Conservation (phyloP, 2,113 vertebrate species). For the Microcebus lehilahytsara region DNA sequence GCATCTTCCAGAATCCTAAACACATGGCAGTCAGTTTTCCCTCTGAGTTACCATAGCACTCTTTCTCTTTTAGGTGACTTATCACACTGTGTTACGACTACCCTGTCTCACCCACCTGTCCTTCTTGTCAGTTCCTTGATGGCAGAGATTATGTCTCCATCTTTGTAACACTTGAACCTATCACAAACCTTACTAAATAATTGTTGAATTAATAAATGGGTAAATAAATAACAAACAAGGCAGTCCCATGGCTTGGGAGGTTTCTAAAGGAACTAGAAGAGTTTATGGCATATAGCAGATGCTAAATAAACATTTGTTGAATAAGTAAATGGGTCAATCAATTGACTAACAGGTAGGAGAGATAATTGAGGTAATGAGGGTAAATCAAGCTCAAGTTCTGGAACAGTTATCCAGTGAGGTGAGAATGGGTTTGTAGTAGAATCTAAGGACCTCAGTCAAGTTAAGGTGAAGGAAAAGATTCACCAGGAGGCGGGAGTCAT, state of each 20-base stretch:
- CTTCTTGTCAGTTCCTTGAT: neutral
- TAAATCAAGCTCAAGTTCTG: neutral
- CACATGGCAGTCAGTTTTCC: accelerated
- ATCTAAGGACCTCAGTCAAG: neutral
- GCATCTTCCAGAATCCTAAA: accelerated
- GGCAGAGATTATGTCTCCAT: neutral
- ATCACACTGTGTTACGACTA: no score
- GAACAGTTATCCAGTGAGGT: neutral
- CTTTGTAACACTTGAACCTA: neutral
- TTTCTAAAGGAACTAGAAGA: neutral
- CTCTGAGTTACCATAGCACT: accelerated
- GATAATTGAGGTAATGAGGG: neutral
- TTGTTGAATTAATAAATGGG: neutral
- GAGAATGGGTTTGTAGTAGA: neutral
- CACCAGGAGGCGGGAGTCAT: no score
- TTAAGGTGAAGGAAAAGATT: neutral
- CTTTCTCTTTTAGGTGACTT: neutral
- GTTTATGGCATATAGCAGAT: neutral
- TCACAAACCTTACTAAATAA: neutral
- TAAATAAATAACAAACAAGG: neutral
- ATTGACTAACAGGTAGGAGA: neutral
- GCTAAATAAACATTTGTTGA: neutral
- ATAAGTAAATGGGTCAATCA: neutral
- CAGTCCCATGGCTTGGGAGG: neutral
- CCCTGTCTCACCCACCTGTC: neutral